A percentile compares a stretch with the other conserved stretches of the same genome.
phyloP scores from a whole-genome alignment of 2,113 vertebrate species.

The Microtus ochrogaster region DNA sequence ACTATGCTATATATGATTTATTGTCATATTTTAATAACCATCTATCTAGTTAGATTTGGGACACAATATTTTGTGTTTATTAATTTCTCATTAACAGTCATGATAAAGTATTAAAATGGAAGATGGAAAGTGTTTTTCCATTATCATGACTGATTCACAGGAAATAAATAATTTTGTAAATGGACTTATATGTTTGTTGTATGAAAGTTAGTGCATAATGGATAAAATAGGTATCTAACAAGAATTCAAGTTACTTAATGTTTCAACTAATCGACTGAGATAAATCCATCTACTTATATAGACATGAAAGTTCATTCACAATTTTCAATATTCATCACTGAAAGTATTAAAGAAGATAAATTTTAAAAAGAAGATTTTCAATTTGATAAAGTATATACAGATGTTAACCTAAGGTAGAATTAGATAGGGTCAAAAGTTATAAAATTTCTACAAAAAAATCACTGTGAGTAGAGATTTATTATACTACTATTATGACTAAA shows the following conservation, averaged over 20 bases:
- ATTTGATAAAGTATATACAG: not conserved
- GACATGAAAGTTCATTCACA: not conserved
- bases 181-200: not conserved
- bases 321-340: not conserved
- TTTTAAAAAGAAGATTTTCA: not conserved
- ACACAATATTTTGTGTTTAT: not conserved
- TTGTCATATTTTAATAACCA: not conserved
- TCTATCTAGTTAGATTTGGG: too few relatives aligned
- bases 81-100: not conserved
- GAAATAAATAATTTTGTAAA: not conserved
- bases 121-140: not conserved
- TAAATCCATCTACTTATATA: not conserved
- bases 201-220: not conserved
- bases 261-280: not conserved
- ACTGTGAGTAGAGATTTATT: not conserved
- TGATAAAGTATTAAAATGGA: not conserved
- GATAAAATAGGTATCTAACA: not conserved
- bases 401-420: not conserved
- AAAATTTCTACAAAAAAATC: not conserved
- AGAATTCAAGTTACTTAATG: not conserved
- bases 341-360: not conserved
- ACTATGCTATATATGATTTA: not conserved
- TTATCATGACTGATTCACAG: not conserved
- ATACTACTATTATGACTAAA: not conserved
- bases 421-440: not conserved